Percentiles rank a stretch among this genome's conserved stretches.
These are phyloP conservation scores for Saxidomus purpurata DNA, from an alignment of 1,140 invertebrate species.

Conservation along the genomic window DNA sequence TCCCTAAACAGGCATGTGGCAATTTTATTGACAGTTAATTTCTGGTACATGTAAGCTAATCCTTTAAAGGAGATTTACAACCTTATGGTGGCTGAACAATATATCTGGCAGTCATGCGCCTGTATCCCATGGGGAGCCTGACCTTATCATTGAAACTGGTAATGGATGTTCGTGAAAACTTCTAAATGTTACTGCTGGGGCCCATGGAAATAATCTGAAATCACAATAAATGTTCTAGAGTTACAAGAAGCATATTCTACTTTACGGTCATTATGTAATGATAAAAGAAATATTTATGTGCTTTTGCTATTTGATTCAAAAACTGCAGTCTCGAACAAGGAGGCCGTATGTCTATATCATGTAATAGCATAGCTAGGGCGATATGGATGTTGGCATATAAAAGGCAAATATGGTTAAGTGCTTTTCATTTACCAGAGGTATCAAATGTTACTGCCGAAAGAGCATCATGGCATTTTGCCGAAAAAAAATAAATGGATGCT, in stretches of 20 bases:
- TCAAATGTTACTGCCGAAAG: neutral
- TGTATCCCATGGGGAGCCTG: neutral
- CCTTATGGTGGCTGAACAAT: neutral
- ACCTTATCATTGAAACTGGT: neutral
- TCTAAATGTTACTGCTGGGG: neutral
- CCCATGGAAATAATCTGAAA: neutral
- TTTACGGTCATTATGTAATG: neutral
- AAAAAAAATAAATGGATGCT: constrained; percentile 9
- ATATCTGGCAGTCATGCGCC: neutral
- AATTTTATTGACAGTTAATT: neutral
- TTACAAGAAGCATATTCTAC: neutral
- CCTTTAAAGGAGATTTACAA: neutral
- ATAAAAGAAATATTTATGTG: neutral
- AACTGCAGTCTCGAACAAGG: neutral
- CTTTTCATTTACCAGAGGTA: neutral
- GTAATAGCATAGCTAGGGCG: neutral
- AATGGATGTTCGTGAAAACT: neutral
- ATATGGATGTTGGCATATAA: neutral
- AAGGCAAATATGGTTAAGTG: constrained; percentile 1
- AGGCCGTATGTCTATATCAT: neutral
- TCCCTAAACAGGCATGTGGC: neutral
- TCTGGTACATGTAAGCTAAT: neutral
- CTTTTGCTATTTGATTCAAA: neutral
- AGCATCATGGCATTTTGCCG: constrained; percentile 1
- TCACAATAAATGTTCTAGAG: neutral